Percentiles rank a stretch among this genome's conserved stretches.
phyloP scores from a whole-genome alignment of 2,888 invertebrate genomes.

The Isotomurus palustris region DNA sequence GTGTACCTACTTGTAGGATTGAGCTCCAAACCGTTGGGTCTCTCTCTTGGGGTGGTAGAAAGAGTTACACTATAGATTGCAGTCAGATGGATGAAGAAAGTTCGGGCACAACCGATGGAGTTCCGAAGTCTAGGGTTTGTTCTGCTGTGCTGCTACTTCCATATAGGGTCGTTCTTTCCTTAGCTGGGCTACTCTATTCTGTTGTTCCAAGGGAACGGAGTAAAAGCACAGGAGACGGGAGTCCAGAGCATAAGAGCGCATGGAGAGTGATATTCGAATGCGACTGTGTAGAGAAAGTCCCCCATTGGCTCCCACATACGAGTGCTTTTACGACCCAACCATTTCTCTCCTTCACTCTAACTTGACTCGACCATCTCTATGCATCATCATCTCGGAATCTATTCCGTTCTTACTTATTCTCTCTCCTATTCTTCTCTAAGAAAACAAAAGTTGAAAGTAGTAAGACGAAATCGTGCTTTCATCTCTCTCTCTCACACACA shows the following conservation, averaged over 20 bases:
- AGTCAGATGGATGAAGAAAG: too few species aligned
- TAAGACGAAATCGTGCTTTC: neutral
- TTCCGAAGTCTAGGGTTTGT: too few species aligned
- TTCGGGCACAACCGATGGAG: too few species aligned
- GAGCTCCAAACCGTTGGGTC: neutral
- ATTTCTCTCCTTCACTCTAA: conserved; percentile 28
- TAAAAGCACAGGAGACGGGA: too few species aligned
- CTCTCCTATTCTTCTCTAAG: conserved; percentile 4
- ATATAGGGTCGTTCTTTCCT: too few species aligned
- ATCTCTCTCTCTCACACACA: neutral
- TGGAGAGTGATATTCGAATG: conserved; percentile 28
- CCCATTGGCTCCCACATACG: conserved; percentile 35
- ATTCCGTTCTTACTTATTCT: too few species aligned
- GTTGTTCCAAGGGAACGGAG: conserved; percentile 2
- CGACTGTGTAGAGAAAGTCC: conserved; percentile 37
- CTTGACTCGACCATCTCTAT: conserved; percentile 12
- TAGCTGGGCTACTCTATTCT: too few species aligned
- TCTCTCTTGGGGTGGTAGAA: neutral
- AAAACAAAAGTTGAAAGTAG: conserved; percentile 1
- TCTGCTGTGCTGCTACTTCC: too few species aligned
- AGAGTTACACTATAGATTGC: too few species aligned
- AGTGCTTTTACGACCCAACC: conserved; percentile 36
- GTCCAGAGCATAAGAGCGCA: too few species aligned
- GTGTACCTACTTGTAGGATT: conserved; percentile 19
- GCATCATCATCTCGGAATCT: conserved; percentile 7